phyloP scores from a whole-genome alignment of 2,888 invertebrate species.

The Dynastes grantii region DNA sequence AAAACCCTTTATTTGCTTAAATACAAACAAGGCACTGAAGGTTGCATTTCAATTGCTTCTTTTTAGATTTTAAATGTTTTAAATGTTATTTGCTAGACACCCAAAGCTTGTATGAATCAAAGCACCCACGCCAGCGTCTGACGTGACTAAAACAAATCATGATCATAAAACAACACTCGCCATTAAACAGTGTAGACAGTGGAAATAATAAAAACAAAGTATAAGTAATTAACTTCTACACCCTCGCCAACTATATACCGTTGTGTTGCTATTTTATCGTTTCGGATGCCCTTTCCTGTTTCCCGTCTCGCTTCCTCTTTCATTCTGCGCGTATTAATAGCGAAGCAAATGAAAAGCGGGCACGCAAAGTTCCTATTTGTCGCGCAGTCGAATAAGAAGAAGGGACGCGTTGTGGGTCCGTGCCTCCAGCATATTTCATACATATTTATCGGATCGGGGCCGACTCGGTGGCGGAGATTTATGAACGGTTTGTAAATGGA shows the following conservation, averaged over 20 bases:
- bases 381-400: conserved; percentile 29
- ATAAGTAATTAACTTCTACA: conserved; percentile 48
- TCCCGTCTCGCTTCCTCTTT: not conserved
- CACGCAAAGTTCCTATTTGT: conserved; percentile 51
- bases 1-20: no score
- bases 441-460: conserved; percentile 64
- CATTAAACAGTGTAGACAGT: conserved; percentile 32
- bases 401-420: conserved; percentile 24
- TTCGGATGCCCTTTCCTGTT: not conserved
- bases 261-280: conserved; percentile 4
- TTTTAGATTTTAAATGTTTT: no score
- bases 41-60: no score
- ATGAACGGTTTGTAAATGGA: conserved; percentile 65
- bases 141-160: conserved; percentile 10
- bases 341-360: conserved; percentile 44
- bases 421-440: conserved; percentile 62
- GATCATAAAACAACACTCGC: conserved; percentile 20
- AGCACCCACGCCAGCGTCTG: not conserved
- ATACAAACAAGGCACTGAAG: no score
- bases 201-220: conserved; percentile 40
- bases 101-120: not conserved
- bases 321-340: conserved; percentile 40
- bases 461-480: conserved; percentile 61
- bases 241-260: conserved; percentile 14
- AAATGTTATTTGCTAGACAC: not conserved